Base-by-base conservation (phyloP, 2,113 vertebrate species). In the Nymphicus hollandicus region DNA sequence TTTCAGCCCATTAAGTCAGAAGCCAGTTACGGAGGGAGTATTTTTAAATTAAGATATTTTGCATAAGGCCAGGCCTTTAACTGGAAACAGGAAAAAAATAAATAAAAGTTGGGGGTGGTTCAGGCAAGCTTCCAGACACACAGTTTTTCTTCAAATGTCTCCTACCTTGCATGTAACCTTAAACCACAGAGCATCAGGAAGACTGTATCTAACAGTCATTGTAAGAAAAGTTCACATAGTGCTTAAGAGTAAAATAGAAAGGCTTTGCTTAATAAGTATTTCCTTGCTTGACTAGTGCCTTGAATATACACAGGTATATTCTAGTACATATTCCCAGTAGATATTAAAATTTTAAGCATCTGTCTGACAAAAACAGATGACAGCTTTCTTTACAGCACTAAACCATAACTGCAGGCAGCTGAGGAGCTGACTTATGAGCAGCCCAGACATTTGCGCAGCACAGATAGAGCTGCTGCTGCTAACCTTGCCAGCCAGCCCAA, bases 91-190 rank as follows among this genome's bases (percentile, higher is more conserved):
- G 7, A 27, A 47, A 18, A n/a, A 11, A 49, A 23, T 35, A 28
- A 64, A 22, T 5, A 39, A 20, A 31, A 63, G 53, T 1, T 1
- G 0, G 16, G 3, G 17, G 11, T 37, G 3, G 16, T 18, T 87
- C 41, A 53, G 52, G 6, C 22, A 86, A 73, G 50, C 58, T 86
- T 80, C 50, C 31, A 63, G 41, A 69, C 49, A 85, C 4, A 47
- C 3, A 8, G 1, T 56, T 77, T 68, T 56, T 49, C 29, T 61
- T 82, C 56, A 72, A 39, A 8, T 11, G 7, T 76, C 24, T 79
- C 60, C 28, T 29, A 43, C 1, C 19, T 77, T 43, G 29, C 28
- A 39, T 50, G 7, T 35, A 56, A 13, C 47, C 73, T 79, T 66
- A 73, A 90, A 58, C 7, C 24, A 73, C 28, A 46, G 15, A 83